Evolutionary conservation across 2,888 invertebrate species (phyloP), one percentile per base, ranked within the genome.

Genomic region (Drosophila mulleri): DNA sequence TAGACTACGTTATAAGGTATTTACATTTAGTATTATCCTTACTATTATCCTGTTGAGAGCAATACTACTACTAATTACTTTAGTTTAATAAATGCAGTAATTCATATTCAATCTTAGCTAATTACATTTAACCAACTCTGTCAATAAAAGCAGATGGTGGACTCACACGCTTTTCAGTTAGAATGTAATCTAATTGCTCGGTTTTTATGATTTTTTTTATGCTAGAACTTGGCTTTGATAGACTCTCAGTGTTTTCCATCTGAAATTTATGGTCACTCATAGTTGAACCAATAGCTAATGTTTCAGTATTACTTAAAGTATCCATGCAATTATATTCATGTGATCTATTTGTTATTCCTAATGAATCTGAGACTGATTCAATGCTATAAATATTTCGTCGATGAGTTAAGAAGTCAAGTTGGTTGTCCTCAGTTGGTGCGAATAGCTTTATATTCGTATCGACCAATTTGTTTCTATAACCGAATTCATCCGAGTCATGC

Each of bases 111-210:
- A 37, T 18, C 16, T 23, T n/a, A 39, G 8, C n/a, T 39, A 26
- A 23, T 26, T 37, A 48, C 9, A 67, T 48, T 61, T 80, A 57
- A 37, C 70, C 72, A 52, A 71, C 69, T 73, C 92, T 93, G 75
- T 94, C 94, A 69, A 93, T 93, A 74, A 94, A 94, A 58, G 94
- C 94, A 70, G 93, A 94, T 64, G 94, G 92, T 64, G 92, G 92
- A 76, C 92, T 92, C 8, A 92, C 75, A 72, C 91, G 92, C 59
- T 91, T 91, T 39, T 90, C 89, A 60, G 69, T 86, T 32, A 90
- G 79, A 57, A 89, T 88, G 52, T 90, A 86, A 53, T 91, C 88
- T 50, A 86, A 88, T 56, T 87, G 90, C 48, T 89, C 89, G 14
- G 53, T 23, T 18, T 78, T 74, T 11, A 32, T 20, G 2, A 32